phyloP scores from a whole-genome alignment of 2,797 vertebrate species.

The Amphiprion clarkii region DNA sequence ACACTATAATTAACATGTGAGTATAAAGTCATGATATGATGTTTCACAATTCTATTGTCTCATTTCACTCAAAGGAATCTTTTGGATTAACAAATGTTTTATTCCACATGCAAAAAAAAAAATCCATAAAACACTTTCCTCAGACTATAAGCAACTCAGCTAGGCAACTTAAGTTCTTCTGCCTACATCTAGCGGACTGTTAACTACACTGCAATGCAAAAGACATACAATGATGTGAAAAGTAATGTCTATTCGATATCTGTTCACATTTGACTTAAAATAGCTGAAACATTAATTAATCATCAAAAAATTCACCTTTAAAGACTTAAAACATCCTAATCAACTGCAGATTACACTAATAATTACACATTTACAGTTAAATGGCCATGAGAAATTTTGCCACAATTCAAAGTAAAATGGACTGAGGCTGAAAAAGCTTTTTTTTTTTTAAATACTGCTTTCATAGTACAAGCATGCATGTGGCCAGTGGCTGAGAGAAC shows the following conservation, averaged over 20 bases:
- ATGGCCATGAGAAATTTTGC: background rate
- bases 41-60: background rate
- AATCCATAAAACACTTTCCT: background rate
- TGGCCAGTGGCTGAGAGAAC: background rate
- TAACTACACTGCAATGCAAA: background rate
- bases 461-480: background rate
- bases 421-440: background rate
- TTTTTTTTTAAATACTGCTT: background rate
- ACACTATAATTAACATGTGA: background rate
- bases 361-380: background rate
- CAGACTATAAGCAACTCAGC: background rate
- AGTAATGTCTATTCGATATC: background rate
- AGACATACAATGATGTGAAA: background rate
- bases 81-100: background rate
- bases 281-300: background rate
- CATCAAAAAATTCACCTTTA: background rate
- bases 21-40: background rate
- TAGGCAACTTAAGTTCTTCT: background rate
- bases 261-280: background rate
- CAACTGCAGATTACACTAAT: background rate
- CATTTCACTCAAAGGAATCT: background rate
- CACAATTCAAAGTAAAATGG: background rate
- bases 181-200: slow-evolving; percentile 53
- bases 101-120: background rate
- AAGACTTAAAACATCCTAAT: background rate